Percentiles rank a stretch among this genome's conserved stretches.
Conservation (phyloP, 2,113 vertebrate species). For the Myotis lucifugus region DNA sequence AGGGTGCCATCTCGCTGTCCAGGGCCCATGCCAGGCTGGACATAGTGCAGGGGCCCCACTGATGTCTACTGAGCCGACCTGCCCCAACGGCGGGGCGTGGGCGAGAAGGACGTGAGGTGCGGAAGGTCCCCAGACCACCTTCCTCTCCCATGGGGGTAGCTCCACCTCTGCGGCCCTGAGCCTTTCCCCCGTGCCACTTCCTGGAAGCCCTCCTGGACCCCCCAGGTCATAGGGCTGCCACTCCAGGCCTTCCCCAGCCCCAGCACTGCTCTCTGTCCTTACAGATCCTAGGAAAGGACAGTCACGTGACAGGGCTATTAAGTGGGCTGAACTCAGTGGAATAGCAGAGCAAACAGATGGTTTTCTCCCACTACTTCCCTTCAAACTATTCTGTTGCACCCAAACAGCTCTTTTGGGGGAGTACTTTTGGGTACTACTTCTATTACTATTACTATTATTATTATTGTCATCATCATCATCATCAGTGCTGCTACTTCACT, state of each 20-base stretch:
- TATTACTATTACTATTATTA: too few relatives aligned
- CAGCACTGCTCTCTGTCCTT: neutral
- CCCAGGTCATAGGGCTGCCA: neutral
- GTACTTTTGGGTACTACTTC: neutral
- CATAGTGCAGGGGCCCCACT: neutral
- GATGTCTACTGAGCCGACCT: neutral
- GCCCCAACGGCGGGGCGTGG: neutral
- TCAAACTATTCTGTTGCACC: neutral
- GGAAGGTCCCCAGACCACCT: neutral
- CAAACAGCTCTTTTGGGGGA: neutral
- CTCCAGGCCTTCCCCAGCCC: too few relatives aligned
- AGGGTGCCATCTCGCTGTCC: accelerated
- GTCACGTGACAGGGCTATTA: neutral
- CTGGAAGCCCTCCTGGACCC: neutral
- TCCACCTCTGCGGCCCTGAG: neutral
- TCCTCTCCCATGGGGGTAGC: accelerated
- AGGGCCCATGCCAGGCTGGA: neutral
- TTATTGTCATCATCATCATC: neutral
- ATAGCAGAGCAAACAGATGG: neutral
- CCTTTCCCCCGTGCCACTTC: neutral
- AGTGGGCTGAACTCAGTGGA: neutral
- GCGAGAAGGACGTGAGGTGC: accelerated
- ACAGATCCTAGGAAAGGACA: neutral
- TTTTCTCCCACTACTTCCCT: neutral
- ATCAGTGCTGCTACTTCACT: neutral